Conservation (phyloP, 2,113 vertebrate genomes). For the Hippocampus abdominalis region DNA sequence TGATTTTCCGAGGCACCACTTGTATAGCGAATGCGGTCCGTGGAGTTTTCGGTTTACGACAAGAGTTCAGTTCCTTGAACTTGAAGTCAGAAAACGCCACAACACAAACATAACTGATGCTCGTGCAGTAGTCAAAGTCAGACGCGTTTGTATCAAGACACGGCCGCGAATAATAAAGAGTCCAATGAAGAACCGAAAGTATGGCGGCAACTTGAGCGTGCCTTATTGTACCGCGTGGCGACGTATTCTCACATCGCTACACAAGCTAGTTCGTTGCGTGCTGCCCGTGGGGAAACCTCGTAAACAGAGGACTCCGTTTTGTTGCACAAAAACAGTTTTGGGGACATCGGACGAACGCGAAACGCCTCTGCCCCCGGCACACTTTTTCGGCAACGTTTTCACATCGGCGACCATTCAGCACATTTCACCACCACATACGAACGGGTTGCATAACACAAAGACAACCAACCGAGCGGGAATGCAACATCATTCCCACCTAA, state of each 20-base stretch:
- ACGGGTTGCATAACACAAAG: not conserved
- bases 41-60: too few relatives aligned
- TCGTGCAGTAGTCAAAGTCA: too few relatives aligned
- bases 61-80: too few relatives aligned
- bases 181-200: not conserved
- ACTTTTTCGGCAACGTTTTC: not conserved
- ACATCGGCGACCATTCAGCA: not conserved
- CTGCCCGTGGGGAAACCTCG: not conserved
- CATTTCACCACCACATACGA: not conserved
- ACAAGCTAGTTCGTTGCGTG: not conserved
- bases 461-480: too few relatives aligned
- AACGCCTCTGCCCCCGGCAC: not conserved
- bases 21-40: too few relatives aligned
- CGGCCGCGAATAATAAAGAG: not conserved
- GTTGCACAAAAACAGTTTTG: not conserved
- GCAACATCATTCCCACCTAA: constrained; percentile 28
- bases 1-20: not conserved
- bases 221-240: not conserved
- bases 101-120: too few relatives aligned
- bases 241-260: not conserved
- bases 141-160: too few relatives aligned
- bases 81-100: too few relatives aligned
- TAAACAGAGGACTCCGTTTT: not conserved
- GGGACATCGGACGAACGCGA: not conserved
- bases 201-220: not conserved